Conservation (phyloP, 2,797 vertebrate species). For the Siniperca undulata region DNA sequence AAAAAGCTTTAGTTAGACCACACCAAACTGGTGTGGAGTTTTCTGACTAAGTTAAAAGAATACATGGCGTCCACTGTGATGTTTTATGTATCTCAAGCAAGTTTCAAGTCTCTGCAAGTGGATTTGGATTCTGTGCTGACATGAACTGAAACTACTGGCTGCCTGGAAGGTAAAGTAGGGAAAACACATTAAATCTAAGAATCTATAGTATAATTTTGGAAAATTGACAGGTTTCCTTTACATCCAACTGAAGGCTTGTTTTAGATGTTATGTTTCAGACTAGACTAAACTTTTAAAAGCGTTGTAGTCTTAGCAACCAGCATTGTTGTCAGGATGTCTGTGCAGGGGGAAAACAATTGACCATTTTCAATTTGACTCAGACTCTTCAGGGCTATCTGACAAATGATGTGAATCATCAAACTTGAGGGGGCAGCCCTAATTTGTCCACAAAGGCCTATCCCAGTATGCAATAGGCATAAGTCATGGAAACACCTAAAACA, state of each 20-base stretch:
- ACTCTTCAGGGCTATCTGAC: background rate
- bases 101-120: constrained; percentile 38
- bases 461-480: background rate
- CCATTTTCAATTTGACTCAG: background rate
- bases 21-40: constrained; percentile 24
- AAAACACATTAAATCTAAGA: constrained; percentile 6
- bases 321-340: background rate
- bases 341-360: background rate
- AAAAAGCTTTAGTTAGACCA: constrained; percentile 38
- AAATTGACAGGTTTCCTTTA: background rate
- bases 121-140: constrained; percentile 30
- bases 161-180: constrained; percentile 10
- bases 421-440: background rate
- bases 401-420: background rate
- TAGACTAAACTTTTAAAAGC: background rate
- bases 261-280: background rate
- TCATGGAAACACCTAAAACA: background rate
- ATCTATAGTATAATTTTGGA: background rate
- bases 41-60: constrained; percentile 7
- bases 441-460: background rate
- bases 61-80: background rate
- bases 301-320: background rate
- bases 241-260: background rate
- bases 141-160: constrained; percentile 14
- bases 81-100: constrained; percentile 15